phyloP scores from a whole-genome alignment of 2,113 vertebrate species.

The Leucoraja erinaceus region DNA sequence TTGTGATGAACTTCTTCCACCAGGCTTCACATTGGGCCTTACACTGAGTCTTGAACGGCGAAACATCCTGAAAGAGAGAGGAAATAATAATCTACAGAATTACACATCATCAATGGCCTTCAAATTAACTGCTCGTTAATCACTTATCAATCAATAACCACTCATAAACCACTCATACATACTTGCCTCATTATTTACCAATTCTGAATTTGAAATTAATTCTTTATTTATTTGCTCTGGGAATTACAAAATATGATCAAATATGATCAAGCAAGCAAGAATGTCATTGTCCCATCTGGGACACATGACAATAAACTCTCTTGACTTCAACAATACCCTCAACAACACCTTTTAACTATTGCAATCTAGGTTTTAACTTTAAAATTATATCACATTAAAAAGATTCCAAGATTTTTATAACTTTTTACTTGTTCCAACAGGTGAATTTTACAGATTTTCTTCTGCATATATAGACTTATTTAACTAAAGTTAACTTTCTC shows the following conservation, averaged over 20 bases:
- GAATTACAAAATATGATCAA: background rate
- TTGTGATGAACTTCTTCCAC: conserved; percentile 46
- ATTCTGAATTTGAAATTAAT: background rate
- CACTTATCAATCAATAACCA: too few species aligned
- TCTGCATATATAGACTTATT: background rate
- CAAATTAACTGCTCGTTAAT: background rate
- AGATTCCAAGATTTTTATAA: background rate
- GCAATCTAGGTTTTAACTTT: background rate
- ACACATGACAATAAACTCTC: too few species aligned
- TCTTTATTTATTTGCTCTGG: background rate
- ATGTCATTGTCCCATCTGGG: too few species aligned
- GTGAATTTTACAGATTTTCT: background rate
- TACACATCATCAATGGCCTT: background rate
- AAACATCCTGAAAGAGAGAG: conserved; percentile 63
- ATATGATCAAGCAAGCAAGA: background rate
- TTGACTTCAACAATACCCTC: background rate
- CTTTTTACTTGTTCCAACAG: background rate
- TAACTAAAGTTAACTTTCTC: background rate
- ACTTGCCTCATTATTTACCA: background rate
- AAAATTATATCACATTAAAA: background rate
- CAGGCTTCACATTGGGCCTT: conserved; percentile 72
- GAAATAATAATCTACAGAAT: background rate
- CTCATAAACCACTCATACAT: too few species aligned
- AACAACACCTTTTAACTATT: background rate
- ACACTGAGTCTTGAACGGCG: conserved; percentile 78